Base-by-base conservation (phyloP, 2,113 vertebrate species). In the Stigmatopora argus region DNA sequence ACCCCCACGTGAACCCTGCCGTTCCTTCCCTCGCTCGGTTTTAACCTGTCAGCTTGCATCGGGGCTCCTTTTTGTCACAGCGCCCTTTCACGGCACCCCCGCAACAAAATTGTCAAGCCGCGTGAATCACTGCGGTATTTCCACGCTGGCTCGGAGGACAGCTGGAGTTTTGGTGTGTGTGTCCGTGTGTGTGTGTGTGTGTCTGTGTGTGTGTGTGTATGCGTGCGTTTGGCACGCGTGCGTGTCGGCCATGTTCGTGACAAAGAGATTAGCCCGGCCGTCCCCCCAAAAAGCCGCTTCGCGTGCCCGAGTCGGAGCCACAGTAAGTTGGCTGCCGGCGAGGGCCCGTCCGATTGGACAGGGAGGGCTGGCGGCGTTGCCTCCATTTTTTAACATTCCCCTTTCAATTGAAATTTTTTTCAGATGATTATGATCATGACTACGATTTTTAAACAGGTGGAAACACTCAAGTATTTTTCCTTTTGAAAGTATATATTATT, bases 201-300 rank as follows among this genome's bases (percentile, higher is more conserved):
- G n/a, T n/a, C n/a, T n/a, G n/a, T n/a, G 48, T 3, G 48, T n/a
- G 19, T 31, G 59, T 64, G 14, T 18, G 15, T 4, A 7, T 10
- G 51, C 21, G 11, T 69, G 65, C 59, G 70, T 62, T 57, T 56
- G 58, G n/a, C 19, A 21, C 18, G 8, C 21, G 52, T 23, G 49
- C 4, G 8, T 0, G 53, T 34, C 52, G 17, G 49, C 74, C 77
- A 77, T 78, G 79, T 83, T 5, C 75, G 75, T 85, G 84, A 87
- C 81, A 78, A 79, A 63, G 67, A 79, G 73, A 87, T 86, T 82
- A 81, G 65, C 51, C 5, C 65, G 73, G 66, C 82, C 73, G 77
- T 81, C 48, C 78, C 63, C 53, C 23, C 23, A 80, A 73, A 69
- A 78, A 68, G 65, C 52, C 63, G 23, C 72, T 74, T 80, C 65